Evolutionary conservation across 1,140 invertebrate genomes (phyloP).

Genomic region (Scaptomyza graminum): DNA sequence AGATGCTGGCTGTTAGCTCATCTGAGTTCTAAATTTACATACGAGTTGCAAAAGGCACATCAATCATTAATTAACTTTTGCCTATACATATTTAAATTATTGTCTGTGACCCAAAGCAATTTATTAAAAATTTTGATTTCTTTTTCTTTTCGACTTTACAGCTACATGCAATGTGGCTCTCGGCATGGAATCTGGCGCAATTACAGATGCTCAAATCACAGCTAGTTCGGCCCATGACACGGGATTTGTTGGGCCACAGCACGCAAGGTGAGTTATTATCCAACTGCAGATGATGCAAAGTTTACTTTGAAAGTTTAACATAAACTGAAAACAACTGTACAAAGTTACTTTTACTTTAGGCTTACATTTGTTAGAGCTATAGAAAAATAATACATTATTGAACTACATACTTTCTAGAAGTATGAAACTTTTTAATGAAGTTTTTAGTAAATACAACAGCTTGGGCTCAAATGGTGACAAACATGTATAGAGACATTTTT

Average conservation of each 20-base stretch:
- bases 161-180: slow-evolving; percentile 92
- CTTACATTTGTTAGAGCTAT: too few relatives aligned
- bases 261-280: slow-evolving; percentile 89
- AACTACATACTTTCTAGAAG: too few relatives aligned
- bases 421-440: too few relatives aligned
- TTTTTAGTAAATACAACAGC: too few relatives aligned
- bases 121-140: slow-evolving; percentile 24
- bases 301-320: too few relatives aligned
- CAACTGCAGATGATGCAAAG: too few relatives aligned
- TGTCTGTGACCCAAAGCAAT: slow-evolving; percentile 7
- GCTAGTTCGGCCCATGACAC: slow-evolving; percentile 95
- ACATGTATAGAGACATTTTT: neutral
- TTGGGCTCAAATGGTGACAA: neutral
- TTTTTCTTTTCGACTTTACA: slow-evolving; percentile 84
- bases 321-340: too few relatives aligned
- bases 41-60: slow-evolving; percentile 26
- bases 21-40: slow-evolving; percentile 53
- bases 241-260: slow-evolving; percentile 95
- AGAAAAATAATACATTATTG: too few relatives aligned
- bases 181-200: slow-evolving; percentile 95
- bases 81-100: neutral
- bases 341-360: too few relatives aligned
- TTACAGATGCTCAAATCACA: slow-evolving; percentile 93
- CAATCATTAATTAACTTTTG: slow-evolving; percentile 60
- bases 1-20: neutral